These are phyloP conservation scores for Semibalanus balanoides DNA, from an alignment of 1,140 invertebrate species.

Conservation along the genomic window DNA sequence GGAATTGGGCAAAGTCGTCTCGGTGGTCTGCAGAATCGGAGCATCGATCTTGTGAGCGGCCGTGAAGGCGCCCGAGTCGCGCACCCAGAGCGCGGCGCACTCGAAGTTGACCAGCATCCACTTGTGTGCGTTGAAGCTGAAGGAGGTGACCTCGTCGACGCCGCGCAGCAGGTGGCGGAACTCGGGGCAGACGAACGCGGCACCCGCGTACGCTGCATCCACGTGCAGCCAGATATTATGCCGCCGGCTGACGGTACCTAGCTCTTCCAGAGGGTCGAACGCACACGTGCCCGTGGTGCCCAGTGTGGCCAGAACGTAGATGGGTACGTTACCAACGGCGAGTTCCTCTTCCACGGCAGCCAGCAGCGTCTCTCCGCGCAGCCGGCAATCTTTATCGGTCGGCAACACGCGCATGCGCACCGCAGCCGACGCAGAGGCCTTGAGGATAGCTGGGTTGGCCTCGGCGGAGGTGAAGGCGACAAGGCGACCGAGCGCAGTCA, in stretches of 20 bases:
- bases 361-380: slow-evolving; percentile 72
- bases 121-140: slow-evolving; percentile 92
- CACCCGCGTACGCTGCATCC: slow-evolving; percentile 87
- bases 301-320: too few species aligned
- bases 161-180: slow-evolving; percentile 75
- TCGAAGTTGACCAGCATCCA: slow-evolving; percentile 92
- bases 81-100: slow-evolving; percentile 46
- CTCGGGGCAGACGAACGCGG: slow-evolving; percentile 86
- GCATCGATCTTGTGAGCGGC: slow-evolving; percentile 94
- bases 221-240: slow-evolving; percentile 75
- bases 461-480: slow-evolving; percentile 26
- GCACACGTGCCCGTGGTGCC: neutral
- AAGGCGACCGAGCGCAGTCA: too few species aligned
- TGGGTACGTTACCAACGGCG: too few species aligned
- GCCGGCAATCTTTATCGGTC: slow-evolving; percentile 59
- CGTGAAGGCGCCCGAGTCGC: slow-evolving; percentile 13
- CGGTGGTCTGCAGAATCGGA: slow-evolving; percentile 55
- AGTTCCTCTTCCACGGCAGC: too few species aligned
- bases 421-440: slow-evolving; percentile 75
- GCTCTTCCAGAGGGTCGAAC: neutral
- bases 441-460: slow-evolving; percentile 87
- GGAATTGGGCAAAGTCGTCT: slow-evolving; percentile 99
- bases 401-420: slow-evolving; percentile 69
- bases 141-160: slow-evolving; percentile 71
- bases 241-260: neutral